Percentiles rank a stretch among this genome's conserved stretches.
Evolutionary conservation across 2,113 vertebrate species (phyloP).

Genomic region (Bagarius yarrelli): DNA sequence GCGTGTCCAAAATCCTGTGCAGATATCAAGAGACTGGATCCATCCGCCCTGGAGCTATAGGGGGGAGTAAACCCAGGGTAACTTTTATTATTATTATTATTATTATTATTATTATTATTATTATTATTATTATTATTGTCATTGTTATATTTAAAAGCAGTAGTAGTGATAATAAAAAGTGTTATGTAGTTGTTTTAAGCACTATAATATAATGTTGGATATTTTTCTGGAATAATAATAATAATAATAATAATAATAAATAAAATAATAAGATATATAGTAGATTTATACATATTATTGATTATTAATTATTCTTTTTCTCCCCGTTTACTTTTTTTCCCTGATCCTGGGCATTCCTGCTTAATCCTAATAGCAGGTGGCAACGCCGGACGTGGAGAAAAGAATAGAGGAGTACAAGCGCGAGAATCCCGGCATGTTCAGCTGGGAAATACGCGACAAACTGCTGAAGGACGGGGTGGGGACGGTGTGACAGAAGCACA

Average conservation of each 20-base stretch:
- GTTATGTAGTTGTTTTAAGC: neutral
- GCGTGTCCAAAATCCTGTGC: conserved; percentile 96
- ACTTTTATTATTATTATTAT: conserved; percentile 49
- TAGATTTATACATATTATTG: too few species aligned
- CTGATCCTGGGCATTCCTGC: neutral
- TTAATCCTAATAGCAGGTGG: conserved; percentile 86
- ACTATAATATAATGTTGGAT: neutral
- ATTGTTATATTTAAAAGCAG: neutral
- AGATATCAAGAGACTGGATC: conserved; percentile 96
- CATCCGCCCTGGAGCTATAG: conserved; percentile 93
- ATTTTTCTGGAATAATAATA: too few species aligned
- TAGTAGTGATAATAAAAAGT: too few species aligned
- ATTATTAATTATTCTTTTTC: neutral
- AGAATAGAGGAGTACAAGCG: conserved; percentile 95
- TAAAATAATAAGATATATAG: too few species aligned
- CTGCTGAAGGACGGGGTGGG: conserved; percentile 93
- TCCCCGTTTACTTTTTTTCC: neutral
- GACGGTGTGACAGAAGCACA: conserved; percentile 89
- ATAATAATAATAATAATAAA: too few species aligned
- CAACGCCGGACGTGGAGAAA: conserved; percentile 93
- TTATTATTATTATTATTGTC: neutral
- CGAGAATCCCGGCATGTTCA: conserved; percentile 94
- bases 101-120: conserved; percentile 7
- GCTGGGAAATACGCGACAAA: conserved; percentile 95
- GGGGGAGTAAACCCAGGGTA: conserved; percentile 97